Base-by-base conservation (phyloP, 2,797 vertebrate species). In the Manis crassicaudata region DNA sequence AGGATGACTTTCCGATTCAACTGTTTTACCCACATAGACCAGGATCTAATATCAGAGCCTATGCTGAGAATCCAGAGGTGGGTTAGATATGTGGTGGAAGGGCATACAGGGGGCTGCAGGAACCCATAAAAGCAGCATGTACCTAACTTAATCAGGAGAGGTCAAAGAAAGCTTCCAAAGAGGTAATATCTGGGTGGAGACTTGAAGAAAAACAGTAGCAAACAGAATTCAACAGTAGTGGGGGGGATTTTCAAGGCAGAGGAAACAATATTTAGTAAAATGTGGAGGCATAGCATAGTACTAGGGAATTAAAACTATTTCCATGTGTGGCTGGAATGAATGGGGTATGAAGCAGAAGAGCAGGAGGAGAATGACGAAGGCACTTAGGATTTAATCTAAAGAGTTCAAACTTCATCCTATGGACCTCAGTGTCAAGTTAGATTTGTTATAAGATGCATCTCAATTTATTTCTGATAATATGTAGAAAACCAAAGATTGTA, bases 1-100 rank as follows among this genome's bases (percentile, higher is more conserved):
- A 93, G 79, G 23, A 70, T 68, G 63, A 92, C 43, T 82, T 94
- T 95, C 73, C 67, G 46, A 97, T 85, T 93, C 63, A 90, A 54
- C n/a, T 70, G 62, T 35, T 90, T 83, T 88, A 73, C 46, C 54
- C 90, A 94, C 52, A 75, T 0, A 84, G 37, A 77, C 35, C 67
- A 83, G 75, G 46, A 62, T 27, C 73, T 93, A 43, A 17, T 75
- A 5, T 79, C 54, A 52, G 35, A 60, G 5, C 18, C 50, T 80
- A 60, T 67, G 79, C n/a, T 7, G 46, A 92, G 60, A 93, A 82
- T 68, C 62, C 10, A 81, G 73, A 95, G 54, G 50, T 68, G 17
- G 72, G 54, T 68, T 85, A 90, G 62, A 85, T 65, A 25, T 73
- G 43, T 54, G 35, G n/a, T 14, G 63, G n/a, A 84, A 81, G 43